Evolutionary conservation across 2,113 vertebrate species (phyloP).

Genomic region (Nibea albiflora): DNA sequence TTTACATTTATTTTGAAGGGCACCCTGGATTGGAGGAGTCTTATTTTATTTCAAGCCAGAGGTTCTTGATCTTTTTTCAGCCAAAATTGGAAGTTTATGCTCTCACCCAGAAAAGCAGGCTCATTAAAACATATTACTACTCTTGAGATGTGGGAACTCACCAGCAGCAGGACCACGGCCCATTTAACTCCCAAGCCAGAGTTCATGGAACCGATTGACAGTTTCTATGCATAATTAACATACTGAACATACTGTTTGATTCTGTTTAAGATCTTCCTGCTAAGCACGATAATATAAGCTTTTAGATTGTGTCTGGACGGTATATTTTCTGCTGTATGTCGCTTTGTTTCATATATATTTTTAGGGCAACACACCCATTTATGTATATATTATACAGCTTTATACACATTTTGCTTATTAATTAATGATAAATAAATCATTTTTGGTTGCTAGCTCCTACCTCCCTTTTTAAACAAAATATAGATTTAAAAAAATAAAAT

Average conservation of each 20-base stretch:
- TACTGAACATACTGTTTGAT: constrained; percentile 30
- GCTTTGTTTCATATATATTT: too few relatives aligned
- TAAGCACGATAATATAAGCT: background rate
- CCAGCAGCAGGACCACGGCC: constrained; percentile 42
- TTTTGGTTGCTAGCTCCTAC: background rate
- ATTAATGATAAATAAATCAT: too few relatives aligned
- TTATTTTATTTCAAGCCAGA: constrained; percentile 31
- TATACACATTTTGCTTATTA: too few relatives aligned
- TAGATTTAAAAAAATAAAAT: background rate
- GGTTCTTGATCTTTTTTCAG: constrained; percentile 48
- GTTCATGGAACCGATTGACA: constrained; percentile 47
- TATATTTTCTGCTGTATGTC: background rate
- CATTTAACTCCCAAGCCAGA: constrained; percentile 58
- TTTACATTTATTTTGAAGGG: constrained; percentile 11
- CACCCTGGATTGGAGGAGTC: constrained; percentile 1
- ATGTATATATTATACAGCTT: too few relatives aligned
- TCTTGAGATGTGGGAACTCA: constrained; percentile 51
- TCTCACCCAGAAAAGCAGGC: constrained; percentile 41
- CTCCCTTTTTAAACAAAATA: background rate
- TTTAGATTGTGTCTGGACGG: background rate
- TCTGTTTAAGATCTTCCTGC: background rate
- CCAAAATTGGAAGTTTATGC: constrained; percentile 55
- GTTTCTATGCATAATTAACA: constrained; percentile 59
- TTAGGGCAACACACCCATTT: background rate
- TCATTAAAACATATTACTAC: constrained; percentile 69